Base-by-base conservation (phyloP, 2,797 vertebrate species). In the Muscicapa comitata region DNA sequence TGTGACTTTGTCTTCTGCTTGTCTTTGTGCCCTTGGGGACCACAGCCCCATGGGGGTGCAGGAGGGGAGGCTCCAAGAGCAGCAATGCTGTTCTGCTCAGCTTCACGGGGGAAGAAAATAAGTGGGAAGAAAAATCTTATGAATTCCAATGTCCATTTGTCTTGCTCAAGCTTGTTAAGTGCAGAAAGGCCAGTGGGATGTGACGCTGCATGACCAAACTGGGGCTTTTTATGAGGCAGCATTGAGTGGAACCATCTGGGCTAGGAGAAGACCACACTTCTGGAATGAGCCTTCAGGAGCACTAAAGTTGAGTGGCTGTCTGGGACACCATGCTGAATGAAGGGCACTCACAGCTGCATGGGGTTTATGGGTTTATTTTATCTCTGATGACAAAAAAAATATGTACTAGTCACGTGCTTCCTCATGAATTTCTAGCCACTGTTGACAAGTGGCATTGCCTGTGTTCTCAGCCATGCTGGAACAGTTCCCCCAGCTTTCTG, bases 161-260 rank as follows among this genome's bases (percentile, higher is more conserved):
- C 77, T 80, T 88, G 37, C 75, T 83, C 11, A 47, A 18, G 48
- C 45, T 86, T 87, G 61, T 65, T 77, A 48, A 51, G 18, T 76
- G 26, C 71, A 51, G 78, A 67, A 86, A 80, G 20, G 33, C 31
- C 75, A 48, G 23, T 17, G 35, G 75, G 78, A 47, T n/a, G 16
- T 67, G 81, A 55, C 73, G 43, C 23, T 42, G 77, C 78, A 19
- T 54, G 71, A n/a, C 45, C 92, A 74, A 63, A 79, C 9, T 47
- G 47, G 35, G 17, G 43, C 14, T 83, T 86, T 93, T 91, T 91
- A 57, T 63, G 87, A 86, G 79, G 62, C 76, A 80, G 9, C 10
- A 8, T 15, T 91, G 90, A 96, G 73, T 94, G 62, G 76, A 93
- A 61, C 79, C 91, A 68, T 54, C 91, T 91, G 87, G 91, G 21